Evolutionary conservation across 2,113 vertebrate genomes (phyloP), one percentile per base, ranked within the genome.

Genomic region (Neotoma lepida): DNA sequence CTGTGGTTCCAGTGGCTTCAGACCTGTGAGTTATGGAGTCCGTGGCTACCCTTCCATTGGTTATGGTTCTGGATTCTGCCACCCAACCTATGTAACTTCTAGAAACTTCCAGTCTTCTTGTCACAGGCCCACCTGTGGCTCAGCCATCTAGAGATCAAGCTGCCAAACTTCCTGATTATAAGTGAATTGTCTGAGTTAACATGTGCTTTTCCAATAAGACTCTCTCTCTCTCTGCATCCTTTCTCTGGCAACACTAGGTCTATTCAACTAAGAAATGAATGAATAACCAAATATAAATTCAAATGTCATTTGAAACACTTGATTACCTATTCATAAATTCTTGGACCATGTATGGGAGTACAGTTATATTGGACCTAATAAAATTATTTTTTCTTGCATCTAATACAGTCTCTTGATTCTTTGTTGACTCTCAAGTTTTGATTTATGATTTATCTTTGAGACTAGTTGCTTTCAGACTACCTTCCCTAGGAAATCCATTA

Each of bases 341-440:
- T 70, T 63, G 6, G 0, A 56, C 74, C 58, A 39, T 46, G 9
- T 54, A 24, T 61, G 15, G 18, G 9, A n/a, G 4, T 77, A 44
- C 46, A 77, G 2, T 28, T 90, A 35, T 73, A 46, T 30, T 51
- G 66, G 54, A 84, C 30, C 12, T 66, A 97, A 96, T 94, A 95
- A 97, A 96, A 12, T 26, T 10, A 56, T 74, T 76, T 35, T 41
- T 24, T 74, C 6, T 46, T 70, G 28, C 68, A 90, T 70, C 49
- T 46, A 46, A n/a, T 74, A 74, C 35, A 9, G 2, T 86, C 12
- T 66, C 30, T 13, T 5, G 28, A 6, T 68, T 73, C 1, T 92
- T 94, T 58, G 56, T 54, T 94, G 13, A 30, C 74, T 90, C 35
- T 41, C 78, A 15, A 46, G 41, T 24, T 94, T 90, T 84, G 51